A percentile compares a stretch with the other conserved stretches of the same genome.
phyloP scores from a whole-genome alignment of 1,140 invertebrate species.

The Camponotus pennsylvanicus region DNA sequence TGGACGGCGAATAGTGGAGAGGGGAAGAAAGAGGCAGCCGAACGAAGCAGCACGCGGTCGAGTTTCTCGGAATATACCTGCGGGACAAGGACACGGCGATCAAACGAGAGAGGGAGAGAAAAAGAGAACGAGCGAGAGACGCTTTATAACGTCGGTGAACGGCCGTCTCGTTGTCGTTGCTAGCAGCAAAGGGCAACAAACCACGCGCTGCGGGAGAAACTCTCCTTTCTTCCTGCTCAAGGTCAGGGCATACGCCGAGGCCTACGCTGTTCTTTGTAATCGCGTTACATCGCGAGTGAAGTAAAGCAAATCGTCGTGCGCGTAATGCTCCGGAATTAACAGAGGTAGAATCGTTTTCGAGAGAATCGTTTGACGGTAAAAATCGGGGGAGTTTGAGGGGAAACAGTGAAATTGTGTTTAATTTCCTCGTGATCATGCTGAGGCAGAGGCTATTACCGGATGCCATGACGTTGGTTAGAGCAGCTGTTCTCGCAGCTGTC shows the following conservation, averaged over 20 bases:
- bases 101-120: conserved; percentile 51
- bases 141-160: conserved; percentile 72
- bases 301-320: background rate
- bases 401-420: conserved; percentile 17
- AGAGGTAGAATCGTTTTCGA: background rate
- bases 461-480: conserved; percentile 80
- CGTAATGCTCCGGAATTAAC: conserved; percentile 35
- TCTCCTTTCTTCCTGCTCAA: conserved; percentile 57
- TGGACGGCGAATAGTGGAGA: conserved; percentile 31
- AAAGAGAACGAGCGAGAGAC: conserved; percentile 50
- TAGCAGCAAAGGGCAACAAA: conserved; percentile 75
- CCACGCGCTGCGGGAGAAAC: conserved; percentile 53
- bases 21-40: conserved; percentile 35
- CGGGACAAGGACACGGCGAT: conserved; percentile 12
- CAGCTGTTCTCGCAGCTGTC: conserved; percentile 85
- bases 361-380: background rate
- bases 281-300: background rate
- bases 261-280: conserved; percentile 39
- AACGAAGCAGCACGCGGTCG: conserved; percentile 71
- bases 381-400: conserved; percentile 1
- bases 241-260: conserved; percentile 61
- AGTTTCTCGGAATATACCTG: conserved; percentile 66
- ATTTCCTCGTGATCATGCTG: conserved; percentile 71
- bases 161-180: conserved; percentile 70
- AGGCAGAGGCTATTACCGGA: conserved; percentile 75